Conservation (phyloP, 2,888 invertebrate species). For the Limenitis camilla region DNA sequence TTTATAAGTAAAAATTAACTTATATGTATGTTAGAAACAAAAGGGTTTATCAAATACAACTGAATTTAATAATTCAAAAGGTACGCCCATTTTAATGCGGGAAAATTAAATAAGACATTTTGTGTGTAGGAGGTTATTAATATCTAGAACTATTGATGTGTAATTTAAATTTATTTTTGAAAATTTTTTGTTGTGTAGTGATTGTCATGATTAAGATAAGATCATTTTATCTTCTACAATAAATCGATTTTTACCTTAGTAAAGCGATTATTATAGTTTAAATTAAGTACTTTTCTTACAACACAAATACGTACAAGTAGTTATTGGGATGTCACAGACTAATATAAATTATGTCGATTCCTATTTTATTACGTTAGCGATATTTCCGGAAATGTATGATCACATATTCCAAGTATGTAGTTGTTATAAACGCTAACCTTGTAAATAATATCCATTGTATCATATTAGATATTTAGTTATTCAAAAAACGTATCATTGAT, state of each 20-base stretch:
- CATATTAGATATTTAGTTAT: constrained; percentile 35
- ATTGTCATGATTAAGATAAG: background rate
- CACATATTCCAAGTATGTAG: constrained; percentile 33
- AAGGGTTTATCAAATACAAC: too few relatives aligned
- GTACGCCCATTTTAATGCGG: too few relatives aligned
- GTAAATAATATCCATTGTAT: constrained; percentile 38
- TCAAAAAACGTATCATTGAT: constrained; percentile 33
- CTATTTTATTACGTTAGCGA: background rate
- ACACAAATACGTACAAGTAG: too few relatives aligned
- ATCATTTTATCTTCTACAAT: background rate
- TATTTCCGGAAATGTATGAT: constrained; percentile 38
- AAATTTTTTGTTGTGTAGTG: too few relatives aligned
- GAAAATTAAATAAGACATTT: too few relatives aligned
- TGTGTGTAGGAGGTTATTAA: too few relatives aligned
- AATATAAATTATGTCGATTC: background rate
- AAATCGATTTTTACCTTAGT: background rate
- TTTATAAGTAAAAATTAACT: too few relatives aligned
- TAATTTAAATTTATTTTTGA: too few relatives aligned
- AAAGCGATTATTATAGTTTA: background rate
- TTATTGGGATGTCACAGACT: background rate
- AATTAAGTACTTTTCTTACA: too few relatives aligned
- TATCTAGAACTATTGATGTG: too few relatives aligned
- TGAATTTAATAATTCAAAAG: too few relatives aligned
- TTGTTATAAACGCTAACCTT: constrained; percentile 30
- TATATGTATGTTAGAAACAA: too few relatives aligned